Conservation (phyloP, 2,888 invertebrate genomes). For the Tillus elongatus region DNA sequence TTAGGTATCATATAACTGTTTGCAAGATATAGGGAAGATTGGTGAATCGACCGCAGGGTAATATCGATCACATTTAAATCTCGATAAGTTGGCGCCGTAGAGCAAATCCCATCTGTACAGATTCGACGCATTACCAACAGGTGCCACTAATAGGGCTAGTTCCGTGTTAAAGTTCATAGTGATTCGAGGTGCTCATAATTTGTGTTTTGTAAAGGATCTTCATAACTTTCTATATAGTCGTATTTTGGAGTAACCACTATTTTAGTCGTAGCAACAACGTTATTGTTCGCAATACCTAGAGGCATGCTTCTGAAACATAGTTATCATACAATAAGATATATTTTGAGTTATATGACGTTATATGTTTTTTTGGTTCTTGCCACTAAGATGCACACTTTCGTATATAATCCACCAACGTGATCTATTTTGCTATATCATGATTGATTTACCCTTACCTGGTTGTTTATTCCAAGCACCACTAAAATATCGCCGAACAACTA, state of each 20-base stretch:
- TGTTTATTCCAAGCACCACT: background rate
- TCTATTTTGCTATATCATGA: background rate
- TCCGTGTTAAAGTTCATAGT: background rate
- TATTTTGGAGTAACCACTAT: background rate
- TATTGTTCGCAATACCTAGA: background rate
- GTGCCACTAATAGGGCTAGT: background rate
- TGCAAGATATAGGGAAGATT: no score
- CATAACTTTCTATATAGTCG: background rate
- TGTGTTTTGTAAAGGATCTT: conserved; percentile 1
- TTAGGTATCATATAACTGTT: no score
- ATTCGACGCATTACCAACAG: conserved; percentile 2
- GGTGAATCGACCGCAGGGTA: conserved; percentile 4
- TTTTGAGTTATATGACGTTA: conserved; percentile 1
- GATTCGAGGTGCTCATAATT: background rate
- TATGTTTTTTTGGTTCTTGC: background rate
- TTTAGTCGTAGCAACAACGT: background rate
- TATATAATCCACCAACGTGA: background rate
- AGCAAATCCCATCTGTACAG: background rate
- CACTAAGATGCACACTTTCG: background rate
- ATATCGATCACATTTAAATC: conserved; percentile 1
- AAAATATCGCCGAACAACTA: conserved; percentile 3
- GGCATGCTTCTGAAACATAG: background rate
- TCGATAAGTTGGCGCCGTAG: background rate
- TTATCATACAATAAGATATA: background rate
- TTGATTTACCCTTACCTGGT: conserved; percentile 4